Evolutionary conservation across 2,888 invertebrate species (phyloP), one percentile per base, ranked within the genome.

Genomic region (Nudaria mundana): DNA sequence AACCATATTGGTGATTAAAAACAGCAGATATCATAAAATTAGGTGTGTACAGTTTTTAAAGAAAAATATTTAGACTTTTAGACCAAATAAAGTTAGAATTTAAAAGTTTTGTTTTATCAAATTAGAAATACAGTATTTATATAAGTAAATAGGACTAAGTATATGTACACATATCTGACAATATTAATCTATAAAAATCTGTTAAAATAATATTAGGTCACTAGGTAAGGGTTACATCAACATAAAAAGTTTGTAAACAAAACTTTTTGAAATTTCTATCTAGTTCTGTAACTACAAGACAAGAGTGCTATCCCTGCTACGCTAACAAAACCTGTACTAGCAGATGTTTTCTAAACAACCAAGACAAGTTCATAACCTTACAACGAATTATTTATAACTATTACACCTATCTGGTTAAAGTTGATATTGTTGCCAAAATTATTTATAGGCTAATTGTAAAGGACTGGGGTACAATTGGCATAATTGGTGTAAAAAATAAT

Each of bases 361-460:
- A 63, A 75, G 66, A 73, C 73, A 74, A 73, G 69, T 79, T 76
- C 65, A 66, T 85, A 86, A 85, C 86, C 81, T 81, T 80, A 81
- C 69, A 70, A 66, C 63, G 68, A 74, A 80, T 81, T 82, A 83
- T 81, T 82, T 76, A 73, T 81, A 84, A 81, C 81, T 72, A 76
- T 80, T 79, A 79, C n/a, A n/a, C 73, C 72, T 79, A 79, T 71
- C 72, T 69, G 73, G 62, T 54, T 58, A 41, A 46, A 51, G 56
- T 60, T 60, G 44, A 53, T 61, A 52, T 55, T 55, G 53, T 43
- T 43, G 53, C 48, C 33, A 57, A 46, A 42, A 52, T 40, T 55
- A 41, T 47, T 30, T 37, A 48, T 56, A 18, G 38, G 66, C 63
- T 69, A 71, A 71, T 68, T 58, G 62, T 48, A 46, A 61, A 38